Conservation (phyloP, 2,113 vertebrate genomes). For the Meriones unguiculatus region DNA sequence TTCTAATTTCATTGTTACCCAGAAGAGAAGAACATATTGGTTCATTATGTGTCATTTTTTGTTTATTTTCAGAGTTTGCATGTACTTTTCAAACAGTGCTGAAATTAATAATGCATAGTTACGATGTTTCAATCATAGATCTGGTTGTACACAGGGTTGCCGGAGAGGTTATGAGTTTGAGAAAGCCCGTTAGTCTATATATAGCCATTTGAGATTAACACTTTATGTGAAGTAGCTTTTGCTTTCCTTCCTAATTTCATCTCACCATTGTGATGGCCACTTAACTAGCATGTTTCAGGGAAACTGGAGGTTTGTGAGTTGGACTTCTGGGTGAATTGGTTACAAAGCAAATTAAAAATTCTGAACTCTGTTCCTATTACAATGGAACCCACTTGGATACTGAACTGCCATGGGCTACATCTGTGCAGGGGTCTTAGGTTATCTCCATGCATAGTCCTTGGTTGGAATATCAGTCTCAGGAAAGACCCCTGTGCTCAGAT, state of each 20-base stretch:
- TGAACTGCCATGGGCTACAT: too few species aligned
- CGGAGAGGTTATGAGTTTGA: neutral
- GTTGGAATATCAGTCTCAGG: too few species aligned
- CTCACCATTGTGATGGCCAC: neutral
- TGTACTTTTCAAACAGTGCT: slow-evolving; percentile 24
- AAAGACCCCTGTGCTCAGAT: too few species aligned
- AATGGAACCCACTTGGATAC: too few species aligned
- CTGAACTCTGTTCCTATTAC: neutral
- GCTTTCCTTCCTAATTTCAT: neutral
- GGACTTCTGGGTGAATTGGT: neutral
- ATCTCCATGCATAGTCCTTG: too few species aligned
- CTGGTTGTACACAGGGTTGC: neutral
- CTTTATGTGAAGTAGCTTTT: neutral
- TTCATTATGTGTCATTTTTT: neutral
- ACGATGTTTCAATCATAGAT: neutral
- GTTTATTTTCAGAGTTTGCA: neutral
- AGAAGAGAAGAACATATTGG: neutral
- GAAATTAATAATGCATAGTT: neutral
- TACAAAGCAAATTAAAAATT: neutral
- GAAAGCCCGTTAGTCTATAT: neutral
- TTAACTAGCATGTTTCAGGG: neutral
- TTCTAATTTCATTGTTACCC: slow-evolving; percentile 39
- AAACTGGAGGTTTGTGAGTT: neutral
- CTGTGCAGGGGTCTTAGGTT: too few species aligned
- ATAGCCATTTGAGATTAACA: neutral